These are phyloP conservation scores for Armadillidium nasatum DNA, from an alignment of 1,140 invertebrate genomes.

Conservation along the genomic window DNA sequence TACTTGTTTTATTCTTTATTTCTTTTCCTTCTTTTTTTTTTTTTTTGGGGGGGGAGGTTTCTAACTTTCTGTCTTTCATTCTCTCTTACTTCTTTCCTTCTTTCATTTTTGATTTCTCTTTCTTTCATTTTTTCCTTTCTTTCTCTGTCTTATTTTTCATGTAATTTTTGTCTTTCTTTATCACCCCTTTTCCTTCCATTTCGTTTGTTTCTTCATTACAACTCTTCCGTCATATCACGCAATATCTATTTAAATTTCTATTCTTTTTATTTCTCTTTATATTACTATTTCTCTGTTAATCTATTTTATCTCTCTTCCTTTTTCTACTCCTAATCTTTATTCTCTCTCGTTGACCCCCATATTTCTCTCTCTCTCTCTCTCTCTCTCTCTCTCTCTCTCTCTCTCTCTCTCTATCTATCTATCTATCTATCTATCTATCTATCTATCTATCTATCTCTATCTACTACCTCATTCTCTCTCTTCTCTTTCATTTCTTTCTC, in stretches of 20 bases:
- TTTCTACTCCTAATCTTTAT: background rate
- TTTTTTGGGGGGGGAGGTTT: no score
- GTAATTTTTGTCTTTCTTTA: no score
- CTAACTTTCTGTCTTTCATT: no score
- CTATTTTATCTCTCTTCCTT: background rate
- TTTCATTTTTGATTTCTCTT: no score
- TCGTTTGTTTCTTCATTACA: no score
- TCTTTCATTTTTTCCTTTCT: no score
- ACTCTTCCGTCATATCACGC: no score
- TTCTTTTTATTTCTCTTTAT: background rate
- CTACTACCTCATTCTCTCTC: background rate
- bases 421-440: background rate
- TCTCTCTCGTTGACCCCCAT: background rate
- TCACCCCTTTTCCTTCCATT: no score
- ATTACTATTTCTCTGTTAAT: background rate
- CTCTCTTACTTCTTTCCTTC: no score
- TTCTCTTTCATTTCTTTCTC: background rate
- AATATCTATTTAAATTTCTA: background rate
- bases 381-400: background rate
- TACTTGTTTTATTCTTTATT: background rate
- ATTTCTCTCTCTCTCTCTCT: background rate
- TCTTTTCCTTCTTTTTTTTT: no score
- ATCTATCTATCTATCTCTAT: background rate
- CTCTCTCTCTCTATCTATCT: background rate
- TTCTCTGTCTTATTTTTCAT: no score